phyloP scores from a whole-genome alignment of 1,140 invertebrate species.

The Drosophila mayri region DNA sequence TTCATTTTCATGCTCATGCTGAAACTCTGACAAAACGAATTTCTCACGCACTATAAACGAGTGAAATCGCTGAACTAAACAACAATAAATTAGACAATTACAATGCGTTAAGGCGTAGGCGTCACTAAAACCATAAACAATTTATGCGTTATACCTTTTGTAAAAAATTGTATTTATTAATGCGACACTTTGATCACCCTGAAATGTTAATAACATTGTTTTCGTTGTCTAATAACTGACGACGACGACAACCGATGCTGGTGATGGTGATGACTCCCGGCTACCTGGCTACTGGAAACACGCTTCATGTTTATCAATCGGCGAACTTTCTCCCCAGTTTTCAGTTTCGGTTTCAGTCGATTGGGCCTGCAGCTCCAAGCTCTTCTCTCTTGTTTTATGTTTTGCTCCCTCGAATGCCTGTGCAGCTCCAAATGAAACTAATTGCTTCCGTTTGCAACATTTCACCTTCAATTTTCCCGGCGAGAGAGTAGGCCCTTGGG shows the following conservation, averaged over 20 bases:
- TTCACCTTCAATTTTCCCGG: constrained; percentile 66
- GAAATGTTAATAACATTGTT: constrained; percentile 30
- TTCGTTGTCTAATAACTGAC: constrained; percentile 44
- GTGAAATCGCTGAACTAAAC: constrained; percentile 49
- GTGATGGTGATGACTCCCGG: constrained; percentile 2
- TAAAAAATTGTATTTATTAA: constrained; percentile 26
- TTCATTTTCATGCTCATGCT: constrained; percentile 15
- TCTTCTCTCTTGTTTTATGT: constrained; percentile 10
- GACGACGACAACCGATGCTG: too few species aligned
- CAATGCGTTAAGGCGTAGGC: constrained; percentile 22
- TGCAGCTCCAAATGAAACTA: constrained; percentile 65
- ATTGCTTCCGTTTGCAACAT: constrained; percentile 76
- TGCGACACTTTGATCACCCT: constrained; percentile 47
- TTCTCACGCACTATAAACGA: constrained; percentile 40
- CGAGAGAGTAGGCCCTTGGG: constrained; percentile 3
- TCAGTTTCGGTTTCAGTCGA: constrained; percentile 44
- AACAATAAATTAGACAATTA: constrained; percentile 56
- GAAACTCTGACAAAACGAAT: constrained; percentile 12
- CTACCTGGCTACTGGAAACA: constrained; percentile 47
- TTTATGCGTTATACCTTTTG: constrained; percentile 29
- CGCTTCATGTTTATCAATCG: constrained; percentile 68
- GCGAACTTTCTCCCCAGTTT: constrained; percentile 63
- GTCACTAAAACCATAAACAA: constrained; percentile 3
- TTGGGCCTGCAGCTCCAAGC: constrained; percentile 29
- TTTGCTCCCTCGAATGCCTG: constrained; percentile 1